Conservation (phyloP, 2,888 invertebrate genomes). For the Margaritifera margaritifera region DNA sequence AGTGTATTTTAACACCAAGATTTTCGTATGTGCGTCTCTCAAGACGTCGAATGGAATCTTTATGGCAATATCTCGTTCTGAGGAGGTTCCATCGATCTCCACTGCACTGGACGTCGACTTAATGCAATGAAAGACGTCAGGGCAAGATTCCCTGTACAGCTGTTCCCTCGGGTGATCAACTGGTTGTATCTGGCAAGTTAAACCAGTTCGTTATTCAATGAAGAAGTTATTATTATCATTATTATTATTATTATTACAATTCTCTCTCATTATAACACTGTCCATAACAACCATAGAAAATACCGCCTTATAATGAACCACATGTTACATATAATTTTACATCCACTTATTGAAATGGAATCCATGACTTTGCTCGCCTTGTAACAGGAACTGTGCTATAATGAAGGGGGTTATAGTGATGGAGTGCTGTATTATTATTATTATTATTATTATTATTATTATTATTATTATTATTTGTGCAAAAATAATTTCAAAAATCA, state of each 20-base stretch:
- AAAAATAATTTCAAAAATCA: too few relatives aligned
- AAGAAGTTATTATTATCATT: not conserved
- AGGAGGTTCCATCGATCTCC: constrained; percentile 29
- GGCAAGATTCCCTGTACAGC: constrained; percentile 30
- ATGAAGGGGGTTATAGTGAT: too few relatives aligned
- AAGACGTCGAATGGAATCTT: constrained; percentile 34
- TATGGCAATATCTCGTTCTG: constrained; percentile 30
- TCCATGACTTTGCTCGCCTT: too few relatives aligned
- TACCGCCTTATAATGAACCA: too few relatives aligned
- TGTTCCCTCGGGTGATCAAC: constrained; percentile 30
- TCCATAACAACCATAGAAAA: too few relatives aligned
- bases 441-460: too few relatives aligned
- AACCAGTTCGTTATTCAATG: too few relatives aligned
- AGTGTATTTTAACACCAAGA: constrained; percentile 32
- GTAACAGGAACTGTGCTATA: too few relatives aligned
- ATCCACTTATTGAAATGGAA: too few relatives aligned
- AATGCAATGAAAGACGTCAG: constrained; percentile 29
- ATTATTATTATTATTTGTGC: too few relatives aligned
- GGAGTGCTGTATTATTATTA: too few relatives aligned
- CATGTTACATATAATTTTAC: too few relatives aligned
- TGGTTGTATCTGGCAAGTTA: constrained; percentile 26
- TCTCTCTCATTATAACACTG: not conserved
- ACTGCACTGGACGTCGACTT: constrained; percentile 33
- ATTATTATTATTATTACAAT: not conserved
- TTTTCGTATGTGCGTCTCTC: constrained; percentile 27